Evolutionary conservation across 2,797 vertebrate species (phyloP).

Genomic region (Notoglanidium macrostoma): DNA sequence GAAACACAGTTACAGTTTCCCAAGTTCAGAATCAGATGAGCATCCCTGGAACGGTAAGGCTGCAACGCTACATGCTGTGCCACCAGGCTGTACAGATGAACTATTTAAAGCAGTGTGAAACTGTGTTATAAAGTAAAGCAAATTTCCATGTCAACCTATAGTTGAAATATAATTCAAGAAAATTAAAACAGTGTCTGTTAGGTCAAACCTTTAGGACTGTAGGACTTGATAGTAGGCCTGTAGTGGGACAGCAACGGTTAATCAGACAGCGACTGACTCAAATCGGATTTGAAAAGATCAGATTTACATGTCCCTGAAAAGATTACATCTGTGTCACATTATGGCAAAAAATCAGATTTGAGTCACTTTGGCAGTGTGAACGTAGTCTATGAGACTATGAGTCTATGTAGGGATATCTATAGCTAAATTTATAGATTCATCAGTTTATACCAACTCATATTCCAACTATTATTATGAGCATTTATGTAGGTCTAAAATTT

Average conservation of each 20-base stretch:
- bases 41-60: neutral
- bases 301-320: no score
- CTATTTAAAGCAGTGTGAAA: neutral
- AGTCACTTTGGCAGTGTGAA: no score
- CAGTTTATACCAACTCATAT: no score
- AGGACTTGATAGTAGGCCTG: neutral
- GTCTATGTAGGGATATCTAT: no score
- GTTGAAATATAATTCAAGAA: neutral
- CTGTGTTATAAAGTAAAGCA: neutral
- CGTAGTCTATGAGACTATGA: no score
- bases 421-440: no score
- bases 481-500: no score
- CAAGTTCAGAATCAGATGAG: neutral
- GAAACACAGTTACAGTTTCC: neutral
- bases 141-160: neutral
- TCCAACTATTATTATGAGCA: no score
- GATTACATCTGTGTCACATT: no score
- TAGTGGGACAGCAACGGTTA: neutral
- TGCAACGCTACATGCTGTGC: neutral
- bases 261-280: neutral
- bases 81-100: neutral
- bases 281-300: no score
- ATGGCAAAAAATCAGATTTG: no score
- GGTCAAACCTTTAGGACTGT: neutral
- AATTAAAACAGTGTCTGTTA: neutral